Base-by-base conservation (phyloP, 2,113 vertebrate genomes). In the Sisor rabdophorus region DNA sequence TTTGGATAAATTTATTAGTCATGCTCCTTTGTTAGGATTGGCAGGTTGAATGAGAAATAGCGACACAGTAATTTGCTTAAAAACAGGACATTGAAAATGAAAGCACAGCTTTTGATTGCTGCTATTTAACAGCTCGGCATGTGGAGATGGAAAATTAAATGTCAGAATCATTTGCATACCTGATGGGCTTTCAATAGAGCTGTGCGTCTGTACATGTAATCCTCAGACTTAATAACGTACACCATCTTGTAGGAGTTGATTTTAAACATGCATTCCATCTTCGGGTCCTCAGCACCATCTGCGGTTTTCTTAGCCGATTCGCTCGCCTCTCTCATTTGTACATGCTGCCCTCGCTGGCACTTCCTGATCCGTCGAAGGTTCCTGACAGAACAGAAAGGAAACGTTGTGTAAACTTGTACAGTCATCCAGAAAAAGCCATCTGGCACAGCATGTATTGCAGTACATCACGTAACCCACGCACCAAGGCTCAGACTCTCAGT, bases 161-260 rank as follows among this genome's bases (percentile, higher is more conserved):
- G 28, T 54, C 12, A 24, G 9, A 20, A 17, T 26, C 44, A 12
- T 53, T 36, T 22, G n/a, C 56, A 70, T 85, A 98, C 97, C 95
- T 99, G 95, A 78, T 98, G 96, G 77, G 97, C 97, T 69, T 96
- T 90, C 13, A 94, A 94, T 80, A 99, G 90, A 0, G 97, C 97
- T 0, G 96, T 98, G 85, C 96, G 95, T 58, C 97, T 89, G 91
- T 99, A 99, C 97, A 99, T 98, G 86, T 96, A 99, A 88, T 99
- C 96, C 78, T 99, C 97, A 0, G 97, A 99, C 83, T 99, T 99
- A 93, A 98, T 98, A 80, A 99, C 97, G 0, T 99, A 99, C 22
- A 99, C 96, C 97, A 99, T 98, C 93, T 99, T 99, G 85, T 99
- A 99, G 76, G 97, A 97, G 87, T 99, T 99, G 80, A 99, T 93